Percentiles rank a stretch among this genome's conserved stretches.
These are phyloP conservation scores for Salvelinus fontinalis DNA, from an alignment of 2,113 vertebrate species.

Conservation along the genomic window DNA sequence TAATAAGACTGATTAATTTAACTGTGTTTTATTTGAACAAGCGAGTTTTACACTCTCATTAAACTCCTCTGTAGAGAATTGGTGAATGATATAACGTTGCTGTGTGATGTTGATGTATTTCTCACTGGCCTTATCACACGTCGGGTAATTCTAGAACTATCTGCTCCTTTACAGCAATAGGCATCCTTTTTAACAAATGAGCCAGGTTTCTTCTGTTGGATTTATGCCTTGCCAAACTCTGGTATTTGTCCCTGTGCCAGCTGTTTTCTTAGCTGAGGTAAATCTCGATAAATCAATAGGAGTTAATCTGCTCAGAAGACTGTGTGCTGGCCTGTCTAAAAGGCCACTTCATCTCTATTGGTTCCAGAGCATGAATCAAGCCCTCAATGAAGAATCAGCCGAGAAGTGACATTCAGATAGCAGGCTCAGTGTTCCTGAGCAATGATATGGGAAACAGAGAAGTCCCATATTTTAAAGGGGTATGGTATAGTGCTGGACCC, in stretches of 20 bases:
- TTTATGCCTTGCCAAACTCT: constrained; percentile 62
- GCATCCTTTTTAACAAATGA: constrained; percentile 55
- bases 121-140: constrained; percentile 15
- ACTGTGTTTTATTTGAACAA: no score
- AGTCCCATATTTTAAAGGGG: not conserved
- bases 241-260: constrained; percentile 68
- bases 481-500: not conserved
- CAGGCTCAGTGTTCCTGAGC: no score
- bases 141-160: not conserved
- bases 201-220: constrained; percentile 41
- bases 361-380: constrained; percentile 77
- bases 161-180: not conserved
- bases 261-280: constrained; percentile 71
- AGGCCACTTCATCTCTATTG: constrained; percentile 69
- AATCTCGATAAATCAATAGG: constrained; percentile 76
- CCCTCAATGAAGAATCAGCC: constrained; percentile 62
- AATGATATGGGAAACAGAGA: not conserved
- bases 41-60: not conserved
- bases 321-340: constrained; percentile 40
- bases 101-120: constrained; percentile 8
- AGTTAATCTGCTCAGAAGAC: constrained; percentile 75
- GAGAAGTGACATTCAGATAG: constrained; percentile 50
- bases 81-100: not conserved
- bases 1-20: no score
- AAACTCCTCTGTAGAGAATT: constrained; percentile 11